These are phyloP conservation scores for Indri indri DNA, from an alignment of 2,113 vertebrate species.

Conservation along the genomic window DNA sequence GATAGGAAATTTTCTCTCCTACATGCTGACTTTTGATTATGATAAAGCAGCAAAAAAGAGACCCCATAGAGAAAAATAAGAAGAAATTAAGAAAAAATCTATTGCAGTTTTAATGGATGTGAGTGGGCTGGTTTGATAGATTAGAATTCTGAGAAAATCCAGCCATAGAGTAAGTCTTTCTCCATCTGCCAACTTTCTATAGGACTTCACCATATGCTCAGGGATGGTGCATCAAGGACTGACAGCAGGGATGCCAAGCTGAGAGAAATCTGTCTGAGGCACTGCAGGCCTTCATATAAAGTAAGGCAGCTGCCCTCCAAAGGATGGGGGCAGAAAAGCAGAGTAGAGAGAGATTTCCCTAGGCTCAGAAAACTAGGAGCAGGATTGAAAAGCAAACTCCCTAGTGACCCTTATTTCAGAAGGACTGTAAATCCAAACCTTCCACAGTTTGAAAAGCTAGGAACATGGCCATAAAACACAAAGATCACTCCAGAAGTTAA, in stretches of 20 bases:
- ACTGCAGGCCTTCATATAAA: neutral
- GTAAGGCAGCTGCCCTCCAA: neutral
- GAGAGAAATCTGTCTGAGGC: neutral
- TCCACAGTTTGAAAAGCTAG: neutral
- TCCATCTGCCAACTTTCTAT: neutral
- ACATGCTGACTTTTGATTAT: neutral
- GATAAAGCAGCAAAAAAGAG: neutral
- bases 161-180: neutral
- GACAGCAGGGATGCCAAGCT: neutral
- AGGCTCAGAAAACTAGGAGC: neutral
- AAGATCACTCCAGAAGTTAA: neutral
- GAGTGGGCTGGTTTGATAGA: neutral
- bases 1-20: neutral
- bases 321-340: neutral
- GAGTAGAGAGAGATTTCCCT: neutral
- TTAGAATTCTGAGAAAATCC: neutral
- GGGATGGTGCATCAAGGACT: neutral
- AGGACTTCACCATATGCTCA: neutral
- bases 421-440: neutral
- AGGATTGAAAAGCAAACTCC: neutral
- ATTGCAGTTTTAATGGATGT: neutral
- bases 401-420: neutral
- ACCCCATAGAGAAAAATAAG: neutral
- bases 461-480: neutral
- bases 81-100: neutral